Evolutionary conservation across 2,888 invertebrate genomes (phyloP), one percentile per base, ranked within the genome.

Genomic region (Keiferia lycopersicella): DNA sequence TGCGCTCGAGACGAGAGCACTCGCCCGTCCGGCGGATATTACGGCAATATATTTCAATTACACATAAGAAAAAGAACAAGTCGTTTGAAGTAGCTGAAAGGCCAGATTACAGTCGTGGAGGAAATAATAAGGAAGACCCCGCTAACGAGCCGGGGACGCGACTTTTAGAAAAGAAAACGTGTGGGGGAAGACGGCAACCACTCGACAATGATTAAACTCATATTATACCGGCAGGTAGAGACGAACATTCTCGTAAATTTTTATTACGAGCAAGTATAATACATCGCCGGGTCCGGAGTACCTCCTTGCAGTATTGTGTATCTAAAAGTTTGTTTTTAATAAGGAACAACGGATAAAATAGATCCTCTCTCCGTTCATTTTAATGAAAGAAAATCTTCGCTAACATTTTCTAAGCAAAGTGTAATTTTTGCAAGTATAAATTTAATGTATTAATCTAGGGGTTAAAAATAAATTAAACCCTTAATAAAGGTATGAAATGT

Each of bases 21-120:
- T 82, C 30, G 82, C 62, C 81, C 83, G 90, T 85, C 88, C 87
- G 82, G 78, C 85, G 89, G 89, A 91, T 91, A 91, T 91, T 91
- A 89, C 86, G 85, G 89, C 89, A 91, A 91, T 91, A 90, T 90
- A 91, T 91, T 90, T 91, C 91, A 91, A 91, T 91, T 91, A 91
- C 91, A 90, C 85, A 86, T 88, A 88, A 90, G 91, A 91, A 91
- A 91, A 91, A 91, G 90, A 89, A 86, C 90, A 88, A 91, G 90
- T 89, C 88, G 86, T 89, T 88, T 88, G 86, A 88, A 90, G 90
- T 88, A 87, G 89, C 89, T 87, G 88, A 88, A 85, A 88, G 86
- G 87, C 84, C 87, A 89, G 88, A 89, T 91, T 89, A 87, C 88
- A 87, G 87, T 83, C 86, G 81, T 73, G 82, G 77, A 81, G 83